These are phyloP conservation scores for Phoenicopterus ruber DNA, from an alignment of 2,113 vertebrate species.

Conservation along the genomic window DNA sequence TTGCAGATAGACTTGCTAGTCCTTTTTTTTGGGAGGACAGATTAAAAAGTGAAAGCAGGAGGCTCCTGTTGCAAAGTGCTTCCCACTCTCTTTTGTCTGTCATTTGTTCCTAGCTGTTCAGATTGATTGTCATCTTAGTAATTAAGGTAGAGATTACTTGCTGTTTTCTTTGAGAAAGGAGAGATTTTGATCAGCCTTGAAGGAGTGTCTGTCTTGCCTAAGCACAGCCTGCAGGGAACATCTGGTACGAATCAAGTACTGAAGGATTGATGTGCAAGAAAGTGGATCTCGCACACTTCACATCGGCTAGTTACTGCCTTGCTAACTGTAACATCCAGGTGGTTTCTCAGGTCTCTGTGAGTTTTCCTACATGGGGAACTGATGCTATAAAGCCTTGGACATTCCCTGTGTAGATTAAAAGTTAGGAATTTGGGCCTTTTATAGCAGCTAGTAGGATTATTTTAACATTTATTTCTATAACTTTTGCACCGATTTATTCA, in stretches of 20 bases:
- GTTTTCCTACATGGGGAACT: background rate
- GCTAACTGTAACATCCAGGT: background rate
- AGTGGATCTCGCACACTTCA: background rate
- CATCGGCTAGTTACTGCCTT: background rate
- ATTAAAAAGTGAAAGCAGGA: background rate
- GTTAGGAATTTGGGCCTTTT: background rate
- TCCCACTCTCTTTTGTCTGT: constrained; percentile 5
- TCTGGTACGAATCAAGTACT: background rate
- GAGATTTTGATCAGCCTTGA: background rate
- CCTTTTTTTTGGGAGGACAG: background rate
- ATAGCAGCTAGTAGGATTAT: background rate
- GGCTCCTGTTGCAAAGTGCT: background rate
- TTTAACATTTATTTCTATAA: background rate
- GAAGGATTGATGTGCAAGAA: fast-evolving
- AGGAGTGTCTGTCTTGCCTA: background rate
- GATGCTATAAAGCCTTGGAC: background rate
- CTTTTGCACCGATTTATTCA: background rate
- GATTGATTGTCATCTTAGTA: background rate
- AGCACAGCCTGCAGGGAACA: background rate
- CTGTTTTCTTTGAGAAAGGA: background rate
- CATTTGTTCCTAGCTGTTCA: background rate
- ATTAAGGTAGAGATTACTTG: constrained; percentile 11
- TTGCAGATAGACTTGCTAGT: background rate
- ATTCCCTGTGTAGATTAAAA: background rate
- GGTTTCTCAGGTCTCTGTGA: background rate